Base-by-base conservation (phyloP, 2,797 vertebrate species). In the Valencia hispanica region DNA sequence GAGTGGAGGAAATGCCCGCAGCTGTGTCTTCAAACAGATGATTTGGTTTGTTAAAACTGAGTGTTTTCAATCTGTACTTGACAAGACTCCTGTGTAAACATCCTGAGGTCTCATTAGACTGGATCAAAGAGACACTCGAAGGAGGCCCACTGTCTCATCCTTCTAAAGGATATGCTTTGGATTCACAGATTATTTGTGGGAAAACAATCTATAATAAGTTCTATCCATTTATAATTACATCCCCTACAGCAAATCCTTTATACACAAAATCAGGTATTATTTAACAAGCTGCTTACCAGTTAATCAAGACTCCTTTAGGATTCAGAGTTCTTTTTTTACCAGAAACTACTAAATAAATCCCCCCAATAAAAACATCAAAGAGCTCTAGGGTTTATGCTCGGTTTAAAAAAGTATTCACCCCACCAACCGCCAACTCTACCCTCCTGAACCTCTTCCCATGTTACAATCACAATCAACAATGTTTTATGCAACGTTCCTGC, bases 1-100 rank as follows among this genome's bases (percentile, higher is more conserved):
- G 36, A 79, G n/a, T 17, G 0, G 11, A 36, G 75, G 74, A 85
- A 86, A 73, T 65, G 72, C 82, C 75, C 32, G 66, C 71, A 73
- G 75, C 65, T 15, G 4, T 17, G 59, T 57, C 61, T 68, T 30
- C 1, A 73, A 80, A 76, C 76, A 84, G 47, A 76, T 32, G 22
- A 15, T n/a, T 27, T 59, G 70, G 45, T 74, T 78, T 78, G 69
- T 48, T 39, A 47, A 80, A 55, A 9, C 14, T 0, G 0, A 20
- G 30, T 30, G 47, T n/a, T 68, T 45, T 66, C 30, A 72, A 69
- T n/a, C 53, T 36, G 69, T 25, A 53, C 48, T 71, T 34, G 32
- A 71, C 32, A 39, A 55, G 70, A 53, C 2, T 55, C 27, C 47
- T 1, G 4, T 48, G 55, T 41, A 78, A 76, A 76, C 74, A 72